Percentiles rank a stretch among this genome's conserved stretches.
Evolutionary conservation across 2,113 vertebrate species (phyloP).

Genomic region (Poeciliopsis turrubarensis): DNA sequence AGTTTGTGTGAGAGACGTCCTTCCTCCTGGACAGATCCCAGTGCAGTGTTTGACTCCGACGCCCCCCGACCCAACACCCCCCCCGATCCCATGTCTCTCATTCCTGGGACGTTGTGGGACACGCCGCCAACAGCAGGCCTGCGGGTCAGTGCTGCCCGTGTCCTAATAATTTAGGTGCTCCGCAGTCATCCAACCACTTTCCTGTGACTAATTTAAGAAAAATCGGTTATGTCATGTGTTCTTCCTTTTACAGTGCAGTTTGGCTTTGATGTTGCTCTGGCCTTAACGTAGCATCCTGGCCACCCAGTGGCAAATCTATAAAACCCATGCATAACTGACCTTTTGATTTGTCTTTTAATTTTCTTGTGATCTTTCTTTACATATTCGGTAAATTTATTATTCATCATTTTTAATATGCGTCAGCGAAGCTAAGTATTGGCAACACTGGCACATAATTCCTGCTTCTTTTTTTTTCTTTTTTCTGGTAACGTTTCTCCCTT

Average conservation of each 20-base stretch:
- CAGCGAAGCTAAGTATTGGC: constrained; percentile 7
- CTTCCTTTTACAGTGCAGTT: constrained; percentile 36
- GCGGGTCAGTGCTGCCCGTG: constrained; percentile 46
- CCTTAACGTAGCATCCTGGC: constrained; percentile 65
- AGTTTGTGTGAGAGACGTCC: too few relatives aligned
- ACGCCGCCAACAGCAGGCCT: constrained; percentile 52
- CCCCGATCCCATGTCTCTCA: constrained; percentile 21
- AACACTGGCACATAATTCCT: constrained; percentile 32
- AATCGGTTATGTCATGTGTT: constrained; percentile 40
- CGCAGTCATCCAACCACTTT: constrained; percentile 35
- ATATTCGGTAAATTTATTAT: constrained; percentile 2
- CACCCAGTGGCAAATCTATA: constrained; percentile 12
- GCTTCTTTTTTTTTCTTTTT: constrained; percentile 12
- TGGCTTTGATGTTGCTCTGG: constrained; percentile 43
- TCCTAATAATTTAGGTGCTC: constrained; percentile 60
- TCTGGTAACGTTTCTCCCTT: constrained; percentile 51
- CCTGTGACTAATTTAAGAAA: constrained; percentile 40
- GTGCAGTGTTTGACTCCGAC: constrained; percentile 50
- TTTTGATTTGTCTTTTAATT: constrained; percentile 5
- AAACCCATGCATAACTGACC: constrained; percentile 13
- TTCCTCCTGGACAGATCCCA: constrained; percentile 47
- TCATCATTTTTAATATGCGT: constrained; percentile 2
- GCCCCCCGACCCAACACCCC: constrained; percentile 22
- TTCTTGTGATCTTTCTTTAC: constrained; percentile 13
- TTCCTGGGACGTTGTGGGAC: constrained; percentile 27